phyloP scores from a whole-genome alignment of 2,113 vertebrate genomes.

The Phrynosoma platyrhinos region DNA sequence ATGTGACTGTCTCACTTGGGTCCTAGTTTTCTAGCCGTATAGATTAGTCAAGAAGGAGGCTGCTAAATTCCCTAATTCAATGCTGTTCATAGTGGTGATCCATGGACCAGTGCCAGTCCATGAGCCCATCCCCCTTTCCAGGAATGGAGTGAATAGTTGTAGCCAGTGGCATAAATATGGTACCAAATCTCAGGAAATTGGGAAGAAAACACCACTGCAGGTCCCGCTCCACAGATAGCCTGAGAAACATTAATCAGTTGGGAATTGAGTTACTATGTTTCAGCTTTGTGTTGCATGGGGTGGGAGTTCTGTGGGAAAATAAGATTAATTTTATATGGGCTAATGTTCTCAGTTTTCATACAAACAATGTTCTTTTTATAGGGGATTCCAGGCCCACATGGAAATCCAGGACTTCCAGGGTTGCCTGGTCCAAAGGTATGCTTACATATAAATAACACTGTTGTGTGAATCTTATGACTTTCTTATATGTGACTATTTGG shows the following conservation, averaged over 20 bases:
- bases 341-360: not conserved
- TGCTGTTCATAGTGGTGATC: no score
- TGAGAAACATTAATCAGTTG: not conserved
- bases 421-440: slow-evolving; percentile 92
- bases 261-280: not conserved
- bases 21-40: not conserved
- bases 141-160: no score
- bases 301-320: no score
- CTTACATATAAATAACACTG: slow-evolving; percentile 15
- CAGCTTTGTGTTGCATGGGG: slow-evolving; percentile 11
- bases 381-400: slow-evolving; percentile 91
- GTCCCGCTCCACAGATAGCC: not conserved
- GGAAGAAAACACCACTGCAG: not conserved
- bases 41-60: no score
- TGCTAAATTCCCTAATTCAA: no score
- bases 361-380: slow-evolving; percentile 61
- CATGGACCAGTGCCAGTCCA: no score
- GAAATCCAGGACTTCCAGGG: slow-evolving; percentile 91
- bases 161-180: no score
- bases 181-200: no score
- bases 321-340: no score
- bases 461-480: not conserved
- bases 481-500: slow-evolving; percentile 21
- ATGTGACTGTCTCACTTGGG: not conserved
- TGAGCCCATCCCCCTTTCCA: no score